Base-by-base conservation (phyloP, 2,113 vertebrate genomes). In the Lanius ludovicianus region DNA sequence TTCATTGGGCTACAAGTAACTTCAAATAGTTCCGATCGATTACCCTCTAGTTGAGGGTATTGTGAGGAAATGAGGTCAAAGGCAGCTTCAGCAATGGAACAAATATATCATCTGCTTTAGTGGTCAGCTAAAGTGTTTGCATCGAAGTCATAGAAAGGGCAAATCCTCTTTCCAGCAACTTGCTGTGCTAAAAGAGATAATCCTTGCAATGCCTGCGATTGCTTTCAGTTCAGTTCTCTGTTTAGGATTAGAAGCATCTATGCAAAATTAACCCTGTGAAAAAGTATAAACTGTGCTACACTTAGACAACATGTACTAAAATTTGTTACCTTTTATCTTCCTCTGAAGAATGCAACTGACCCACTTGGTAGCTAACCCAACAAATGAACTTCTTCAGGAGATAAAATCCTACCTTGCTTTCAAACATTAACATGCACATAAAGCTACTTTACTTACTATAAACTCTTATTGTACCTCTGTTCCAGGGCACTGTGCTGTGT, bases 1-100 rank as follows among this genome's bases (percentile, higher is more conserved):
- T 83, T 68, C 44, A 80, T 4, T 75, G 70, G 50, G 23, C 33
- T 79, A 92, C n/a, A 79, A 95, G 37, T 89, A 85, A 89, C 39
- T 84, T 68, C 67, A 93, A 80, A 89, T 71, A 78, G n/a, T 57
- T 89, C 18, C 30, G 92, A 95, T 86, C 28, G 74, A 91, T 95
- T 83, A 83, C 33, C 22, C 15, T 67, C 42, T 68, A 37, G 44
- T 8, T 95, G 65, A 47, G 50, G 56, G 53, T 68, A 87, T 90
- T 19, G 37, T 75, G 63, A 90, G 70, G 69, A 92, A 95, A 91
- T 56, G 41, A 94, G 92, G 84, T 92, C 95, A 96, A 91, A 95
- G 55, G 89, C 31, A 76, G 77, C 79, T 94, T 89, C 90, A 91
- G 75, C 90, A 96, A 94, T 78, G 84, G 95, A 97, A 95, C 90